Evolutionary conservation across 35 echinoderm and acorn worm genomes (phyloP).

Genomic region (Anneissia japonica): DNA sequence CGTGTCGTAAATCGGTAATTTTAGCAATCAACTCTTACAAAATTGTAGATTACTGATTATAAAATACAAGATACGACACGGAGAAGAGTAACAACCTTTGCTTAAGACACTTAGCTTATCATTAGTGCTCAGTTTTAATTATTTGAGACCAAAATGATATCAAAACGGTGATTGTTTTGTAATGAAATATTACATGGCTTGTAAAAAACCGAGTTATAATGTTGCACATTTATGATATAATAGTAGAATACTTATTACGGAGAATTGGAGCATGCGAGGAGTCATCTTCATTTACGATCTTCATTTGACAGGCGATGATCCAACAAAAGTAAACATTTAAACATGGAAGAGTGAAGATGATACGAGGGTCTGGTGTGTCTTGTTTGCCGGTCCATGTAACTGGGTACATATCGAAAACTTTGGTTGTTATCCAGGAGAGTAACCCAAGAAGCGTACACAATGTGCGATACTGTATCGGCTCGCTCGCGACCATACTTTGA

Average conservation of each 20-base stretch:
- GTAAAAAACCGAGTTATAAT: neutral
- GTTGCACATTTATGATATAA: neutral
- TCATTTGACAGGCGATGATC: neutral
- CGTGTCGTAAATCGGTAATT: neutral
- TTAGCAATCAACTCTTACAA: neutral
- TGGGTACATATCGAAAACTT: no score
- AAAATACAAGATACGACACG: neutral
- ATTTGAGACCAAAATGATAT: neutral
- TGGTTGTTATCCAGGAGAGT: no score
- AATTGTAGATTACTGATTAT: neutral
- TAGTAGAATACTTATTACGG: neutral
- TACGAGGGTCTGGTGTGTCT: no score
- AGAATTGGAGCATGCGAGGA: neutral
- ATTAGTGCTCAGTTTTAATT: neutral
- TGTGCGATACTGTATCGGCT: no score
- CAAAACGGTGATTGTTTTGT: neutral
- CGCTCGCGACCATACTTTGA: no score
- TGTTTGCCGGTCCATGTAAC: no score
- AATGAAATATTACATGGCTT: neutral
- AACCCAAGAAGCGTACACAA: no score
- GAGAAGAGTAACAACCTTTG: neutral
- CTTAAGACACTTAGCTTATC: neutral
- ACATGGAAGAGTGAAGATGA: neutral
- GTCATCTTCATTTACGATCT: neutral
- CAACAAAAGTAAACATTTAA: neutral